Evolutionary conservation across 2,113 vertebrate species (phyloP).

Genomic region (Coreoperca whiteheadi): DNA sequence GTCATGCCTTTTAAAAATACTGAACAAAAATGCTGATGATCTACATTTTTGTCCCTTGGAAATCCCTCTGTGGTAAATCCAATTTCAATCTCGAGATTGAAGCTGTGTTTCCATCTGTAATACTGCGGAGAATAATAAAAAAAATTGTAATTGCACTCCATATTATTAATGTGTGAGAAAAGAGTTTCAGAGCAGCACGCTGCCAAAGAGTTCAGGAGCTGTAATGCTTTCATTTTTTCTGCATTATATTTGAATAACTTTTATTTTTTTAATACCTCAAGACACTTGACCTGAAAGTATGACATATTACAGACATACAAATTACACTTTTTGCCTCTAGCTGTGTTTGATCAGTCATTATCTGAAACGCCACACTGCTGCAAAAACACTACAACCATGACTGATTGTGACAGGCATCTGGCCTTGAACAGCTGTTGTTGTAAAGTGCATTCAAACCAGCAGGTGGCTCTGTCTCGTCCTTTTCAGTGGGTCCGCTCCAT

Average conservation of each 20-base stretch:
- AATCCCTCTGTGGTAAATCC: background rate
- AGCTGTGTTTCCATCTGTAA: background rate
- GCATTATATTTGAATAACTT: constrained; percentile 7
- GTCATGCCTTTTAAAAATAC: background rate
- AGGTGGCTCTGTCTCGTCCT: constrained; percentile 56
- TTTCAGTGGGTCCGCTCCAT: too few relatives aligned
- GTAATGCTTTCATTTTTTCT: constrained; percentile 24
- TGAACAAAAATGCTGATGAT: constrained; percentile 12
- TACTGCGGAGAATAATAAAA: constrained; percentile 11
- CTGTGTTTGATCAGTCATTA: background rate
- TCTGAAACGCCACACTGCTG: constrained; percentile 37
- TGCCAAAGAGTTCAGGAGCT: constrained; percentile 8
- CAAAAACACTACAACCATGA: constrained; percentile 37
- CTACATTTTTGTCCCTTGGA: background rate
- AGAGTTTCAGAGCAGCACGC: background rate
- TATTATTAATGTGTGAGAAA: constrained; percentile 46
- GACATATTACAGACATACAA: background rate
- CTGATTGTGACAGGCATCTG: constrained; percentile 52
- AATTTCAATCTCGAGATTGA: constrained; percentile 20
- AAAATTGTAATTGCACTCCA: constrained; percentile 19
- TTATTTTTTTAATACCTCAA: background rate
- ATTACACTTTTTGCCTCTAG: background rate
- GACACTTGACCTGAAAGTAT: background rate
- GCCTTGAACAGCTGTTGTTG: constrained; percentile 68
- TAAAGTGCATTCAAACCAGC: constrained; percentile 52